Conservation (phyloP, 2,797 vertebrate genomes). For the Microctenopoma lineatum region DNA sequence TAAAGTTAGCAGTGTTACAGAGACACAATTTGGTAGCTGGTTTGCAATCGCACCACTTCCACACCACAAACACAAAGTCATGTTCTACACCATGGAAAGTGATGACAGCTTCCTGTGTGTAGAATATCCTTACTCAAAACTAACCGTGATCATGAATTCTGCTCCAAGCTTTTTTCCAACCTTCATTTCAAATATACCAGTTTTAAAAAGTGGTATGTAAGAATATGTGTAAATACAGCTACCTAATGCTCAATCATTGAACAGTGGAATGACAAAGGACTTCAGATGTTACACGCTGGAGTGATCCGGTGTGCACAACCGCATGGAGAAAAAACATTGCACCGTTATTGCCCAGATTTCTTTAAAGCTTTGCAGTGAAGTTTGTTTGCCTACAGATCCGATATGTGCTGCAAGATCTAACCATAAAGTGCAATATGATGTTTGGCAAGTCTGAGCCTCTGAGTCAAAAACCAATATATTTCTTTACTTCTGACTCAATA, state of each 20-base stretch:
- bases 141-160: slow-evolving; percentile 9
- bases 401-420: slow-evolving; percentile 54
- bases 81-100: not conserved
- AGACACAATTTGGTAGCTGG: not conserved
- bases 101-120: not conserved
- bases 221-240: not conserved
- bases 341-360: slow-evolving; percentile 36
- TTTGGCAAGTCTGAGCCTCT: slow-evolving; percentile 61
- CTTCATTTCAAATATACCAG: not conserved
- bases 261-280: not conserved
- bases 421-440: slow-evolving; percentile 59
- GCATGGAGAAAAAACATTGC: slow-evolving; percentile 16
- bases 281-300: slow-evolving; percentile 14
- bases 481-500: slow-evolving; percentile 63
- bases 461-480: slow-evolving; percentile 67
- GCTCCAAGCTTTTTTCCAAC: not conserved
- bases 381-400: slow-evolving; percentile 60
- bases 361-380: slow-evolving; percentile 41
- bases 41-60: not conserved
- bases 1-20: not conserved
- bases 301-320: not conserved
- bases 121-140: not conserved
- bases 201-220: slow-evolving; percentile 8
- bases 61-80: not conserved
- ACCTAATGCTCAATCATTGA: slow-evolving; percentile 22